Conservation (phyloP, 2,888 invertebrate genomes). For the Rhyacophila evoluta region DNA sequence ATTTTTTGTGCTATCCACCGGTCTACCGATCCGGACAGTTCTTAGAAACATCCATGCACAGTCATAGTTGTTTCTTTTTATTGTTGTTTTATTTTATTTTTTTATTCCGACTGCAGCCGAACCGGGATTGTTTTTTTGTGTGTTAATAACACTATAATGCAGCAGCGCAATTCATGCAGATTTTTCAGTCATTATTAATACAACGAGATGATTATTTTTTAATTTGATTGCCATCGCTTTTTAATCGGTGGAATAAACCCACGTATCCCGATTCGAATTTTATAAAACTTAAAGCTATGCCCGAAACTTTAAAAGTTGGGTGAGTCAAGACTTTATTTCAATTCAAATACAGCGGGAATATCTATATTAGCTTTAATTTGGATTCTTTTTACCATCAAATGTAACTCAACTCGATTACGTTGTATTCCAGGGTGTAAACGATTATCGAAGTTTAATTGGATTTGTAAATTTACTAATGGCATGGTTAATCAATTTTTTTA, state of each 20-base stretch:
- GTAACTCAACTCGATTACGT: too few relatives aligned
- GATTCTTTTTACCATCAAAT: too few relatives aligned
- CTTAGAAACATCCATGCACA: constrained; percentile 22
- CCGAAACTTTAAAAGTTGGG: too few relatives aligned
- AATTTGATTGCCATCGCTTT: background rate
- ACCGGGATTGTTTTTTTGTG: background rate
- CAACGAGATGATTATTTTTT: background rate
- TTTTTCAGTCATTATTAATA: background rate
- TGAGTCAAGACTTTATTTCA: too few relatives aligned
- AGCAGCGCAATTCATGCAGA: constrained; percentile 12
- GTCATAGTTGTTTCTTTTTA: background rate
- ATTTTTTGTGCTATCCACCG: constrained; percentile 18
- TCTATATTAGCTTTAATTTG: too few relatives aligned
- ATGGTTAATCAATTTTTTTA: too few relatives aligned
- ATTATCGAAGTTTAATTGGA: too few relatives aligned
- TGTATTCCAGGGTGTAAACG: too few relatives aligned
- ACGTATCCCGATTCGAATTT: too few relatives aligned
- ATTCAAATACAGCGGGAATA: too few relatives aligned
- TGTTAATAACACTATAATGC: background rate
- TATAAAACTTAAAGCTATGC: too few relatives aligned
- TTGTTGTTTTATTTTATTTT: background rate
- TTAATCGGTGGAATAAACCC: background rate
- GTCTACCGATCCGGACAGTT: background rate
- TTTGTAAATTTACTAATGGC: too few relatives aligned
- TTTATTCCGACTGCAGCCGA: background rate